These are phyloP conservation scores for Anastrepha ludens DNA, from an alignment of 1,140 invertebrate genomes.

Conservation along the genomic window DNA sequence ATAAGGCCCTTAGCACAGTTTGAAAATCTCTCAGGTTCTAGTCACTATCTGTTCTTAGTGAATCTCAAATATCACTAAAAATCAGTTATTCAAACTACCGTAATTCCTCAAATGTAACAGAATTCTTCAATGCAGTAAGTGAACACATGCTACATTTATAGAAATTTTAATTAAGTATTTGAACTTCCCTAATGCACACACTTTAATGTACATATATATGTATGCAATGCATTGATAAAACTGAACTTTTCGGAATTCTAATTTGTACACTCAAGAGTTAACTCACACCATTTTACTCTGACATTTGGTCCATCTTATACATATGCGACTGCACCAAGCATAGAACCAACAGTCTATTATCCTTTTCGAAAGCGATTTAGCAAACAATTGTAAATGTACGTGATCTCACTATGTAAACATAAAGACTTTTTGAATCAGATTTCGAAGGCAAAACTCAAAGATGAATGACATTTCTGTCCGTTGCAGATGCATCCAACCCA, in stretches of 20 bases:
- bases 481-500: neutral
- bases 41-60: too few relatives aligned
- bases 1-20: too few relatives aligned
- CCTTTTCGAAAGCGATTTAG: neutral
- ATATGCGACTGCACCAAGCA: conserved; percentile 3
- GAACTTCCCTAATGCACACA: too few relatives aligned
- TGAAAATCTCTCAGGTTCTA: too few relatives aligned
- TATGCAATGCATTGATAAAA: too few relatives aligned
- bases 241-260: neutral
- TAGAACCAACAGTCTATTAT: conserved; percentile 7
- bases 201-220: too few relatives aligned
- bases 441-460: conserved; percentile 5
- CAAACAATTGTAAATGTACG: conserved; percentile 1
- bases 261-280: neutral
- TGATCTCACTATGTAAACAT: neutral
- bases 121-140: too few relatives aligned
- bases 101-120: too few relatives aligned
- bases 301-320: neutral
- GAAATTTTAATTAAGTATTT: too few relatives aligned
- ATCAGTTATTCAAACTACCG: too few relatives aligned
- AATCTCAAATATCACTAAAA: too few relatives aligned
- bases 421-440: neutral
- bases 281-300: neutral
- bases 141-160: too few relatives aligned
- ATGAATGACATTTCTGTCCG: neutral